phyloP scores from a whole-genome alignment of 92 coral and sea anemone species.

The Actinostola sp. region DNA sequence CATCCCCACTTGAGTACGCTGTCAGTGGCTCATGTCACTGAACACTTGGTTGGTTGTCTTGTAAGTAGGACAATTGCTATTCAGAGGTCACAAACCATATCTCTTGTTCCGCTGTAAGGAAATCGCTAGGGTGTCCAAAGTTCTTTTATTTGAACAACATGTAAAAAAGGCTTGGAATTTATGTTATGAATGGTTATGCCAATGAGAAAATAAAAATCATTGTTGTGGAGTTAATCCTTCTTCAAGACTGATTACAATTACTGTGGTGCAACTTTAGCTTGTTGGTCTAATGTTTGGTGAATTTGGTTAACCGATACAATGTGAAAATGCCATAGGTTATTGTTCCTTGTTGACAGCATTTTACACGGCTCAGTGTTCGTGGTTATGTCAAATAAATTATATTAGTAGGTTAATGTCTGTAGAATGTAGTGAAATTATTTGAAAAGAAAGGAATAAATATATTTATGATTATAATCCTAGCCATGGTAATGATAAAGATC shows the following conservation, averaged over 20 bases:
- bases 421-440: too few relatives aligned
- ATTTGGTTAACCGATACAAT: conserved; percentile 1
- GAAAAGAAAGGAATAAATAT: too few relatives aligned
- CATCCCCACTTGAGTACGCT: conserved; percentile 8
- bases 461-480: too few relatives aligned
- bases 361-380: too few relatives aligned
- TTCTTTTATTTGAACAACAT: background rate
- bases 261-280: too few relatives aligned
- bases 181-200: background rate
- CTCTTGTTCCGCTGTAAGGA: conserved; percentile 18
- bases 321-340: background rate
- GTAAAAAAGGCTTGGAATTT: background rate
- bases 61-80: conserved; percentile 5
- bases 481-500: background rate
- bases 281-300: background rate
- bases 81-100: conserved; percentile 2
- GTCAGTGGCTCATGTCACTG: conserved; percentile 26
- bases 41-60: conserved; percentile 22
- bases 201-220: too few relatives aligned
- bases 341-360: background rate
- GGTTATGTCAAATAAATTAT: background rate
- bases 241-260: too few relatives aligned
- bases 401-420: background rate
- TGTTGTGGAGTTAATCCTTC: too few relatives aligned
- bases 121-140: conserved; percentile 15